Conservation (phyloP, 1,140 invertebrate genomes). For the Trichoplusia ni region DNA sequence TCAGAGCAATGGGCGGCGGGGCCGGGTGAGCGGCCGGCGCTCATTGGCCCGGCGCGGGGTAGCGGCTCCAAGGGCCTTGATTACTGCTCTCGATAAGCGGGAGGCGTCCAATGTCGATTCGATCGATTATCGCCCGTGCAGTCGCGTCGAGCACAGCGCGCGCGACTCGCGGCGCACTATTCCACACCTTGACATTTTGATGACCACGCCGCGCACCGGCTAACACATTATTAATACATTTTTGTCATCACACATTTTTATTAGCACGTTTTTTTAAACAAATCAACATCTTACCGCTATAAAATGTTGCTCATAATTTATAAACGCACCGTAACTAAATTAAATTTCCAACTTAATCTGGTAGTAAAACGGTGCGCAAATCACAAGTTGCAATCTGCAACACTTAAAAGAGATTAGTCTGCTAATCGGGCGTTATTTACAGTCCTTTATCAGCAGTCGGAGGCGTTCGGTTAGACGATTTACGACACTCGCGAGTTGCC, state of each 20-base stretch:
- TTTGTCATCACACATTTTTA: slow-evolving; percentile 18
- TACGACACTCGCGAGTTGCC: slow-evolving; percentile 54
- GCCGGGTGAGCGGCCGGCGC: slow-evolving; percentile 39
- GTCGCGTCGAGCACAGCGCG: slow-evolving; percentile 9
- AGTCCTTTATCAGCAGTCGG: slow-evolving; percentile 65
- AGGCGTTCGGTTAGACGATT: slow-evolving; percentile 65
- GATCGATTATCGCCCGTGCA: slow-evolving; percentile 70
- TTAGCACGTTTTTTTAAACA: slow-evolving; percentile 15
- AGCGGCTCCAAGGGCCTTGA: slow-evolving; percentile 72
- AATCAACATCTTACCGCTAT: slow-evolving; percentile 28
- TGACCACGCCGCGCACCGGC: slow-evolving; percentile 4
- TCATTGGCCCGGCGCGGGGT: slow-evolving; percentile 66
- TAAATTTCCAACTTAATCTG: slow-evolving; percentile 44
- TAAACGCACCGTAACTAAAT: slow-evolving; percentile 37
- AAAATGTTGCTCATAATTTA: slow-evolving; percentile 34
- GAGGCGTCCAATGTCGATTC: slow-evolving; percentile 71
- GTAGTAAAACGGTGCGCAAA: slow-evolving; percentile 54
- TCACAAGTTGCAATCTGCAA: slow-evolving; percentile 55
- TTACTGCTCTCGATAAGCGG: slow-evolving; percentile 75
- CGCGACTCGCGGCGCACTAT: background rate
- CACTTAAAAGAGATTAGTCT: slow-evolving; percentile 60
- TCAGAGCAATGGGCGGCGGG: slow-evolving; percentile 68
- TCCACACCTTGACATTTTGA: slow-evolving; percentile 4
- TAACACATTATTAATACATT: slow-evolving; percentile 9
- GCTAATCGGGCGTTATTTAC: slow-evolving; percentile 72